Evolutionary conservation across 2,797 vertebrate species (phyloP).

Genomic region (Phylloscopus collybita): DNA sequence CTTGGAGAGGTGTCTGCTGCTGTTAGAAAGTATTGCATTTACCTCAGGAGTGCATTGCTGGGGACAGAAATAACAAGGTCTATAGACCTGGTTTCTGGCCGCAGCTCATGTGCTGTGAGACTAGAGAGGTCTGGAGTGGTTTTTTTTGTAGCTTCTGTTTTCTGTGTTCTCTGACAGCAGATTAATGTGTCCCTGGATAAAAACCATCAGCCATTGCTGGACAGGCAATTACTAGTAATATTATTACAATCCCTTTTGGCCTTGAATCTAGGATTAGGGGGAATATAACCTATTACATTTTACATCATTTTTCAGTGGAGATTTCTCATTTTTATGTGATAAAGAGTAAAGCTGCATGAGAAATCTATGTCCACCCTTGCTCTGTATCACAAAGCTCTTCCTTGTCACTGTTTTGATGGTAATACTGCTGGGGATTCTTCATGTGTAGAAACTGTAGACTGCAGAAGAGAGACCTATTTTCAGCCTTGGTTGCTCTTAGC

Average conservation of each 20-base stretch:
- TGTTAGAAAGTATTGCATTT: not conserved
- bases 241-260: not conserved
- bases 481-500: not conserved
- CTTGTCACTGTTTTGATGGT: not conserved
- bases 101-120: not conserved
- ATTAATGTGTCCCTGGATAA: not conserved
- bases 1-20: rapidly evolving
- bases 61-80: not conserved
- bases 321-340: not conserved
- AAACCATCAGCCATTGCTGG: not conserved
- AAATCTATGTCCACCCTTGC: not conserved
- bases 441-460: not conserved
- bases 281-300: not conserved
- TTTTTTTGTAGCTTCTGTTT: not conserved
- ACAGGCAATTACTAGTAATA: not conserved
- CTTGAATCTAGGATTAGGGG: not conserved
- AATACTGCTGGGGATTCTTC: not conserved
- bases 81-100: not conserved
- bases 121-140: not conserved
- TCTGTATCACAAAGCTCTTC: not conserved
- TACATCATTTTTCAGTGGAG: not conserved
- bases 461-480: not conserved
- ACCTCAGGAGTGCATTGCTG: not conserved
- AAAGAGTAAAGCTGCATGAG: not conserved
- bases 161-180: not conserved